Evolutionary conservation across 2,888 invertebrate species (phyloP).

Genomic region (Protophormia terraenovae): DNA sequence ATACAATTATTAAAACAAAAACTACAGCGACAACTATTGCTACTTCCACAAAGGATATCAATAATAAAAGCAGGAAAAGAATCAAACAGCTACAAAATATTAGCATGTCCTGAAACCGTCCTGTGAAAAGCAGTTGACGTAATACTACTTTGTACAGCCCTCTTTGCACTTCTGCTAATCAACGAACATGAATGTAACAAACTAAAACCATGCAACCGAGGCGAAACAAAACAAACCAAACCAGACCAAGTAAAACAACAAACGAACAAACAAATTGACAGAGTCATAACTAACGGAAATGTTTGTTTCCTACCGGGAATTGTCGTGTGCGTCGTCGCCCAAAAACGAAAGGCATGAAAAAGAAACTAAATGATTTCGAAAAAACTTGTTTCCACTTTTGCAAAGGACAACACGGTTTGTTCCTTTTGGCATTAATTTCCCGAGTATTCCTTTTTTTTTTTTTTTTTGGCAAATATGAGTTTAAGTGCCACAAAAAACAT

Average conservation of each 20-base stretch:
- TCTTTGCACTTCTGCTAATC: not conserved
- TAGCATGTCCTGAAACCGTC: conserved; percentile 42
- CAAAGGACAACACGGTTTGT: not conserved
- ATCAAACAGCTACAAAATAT: conserved; percentile 27
- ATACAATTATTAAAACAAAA: conserved; percentile 12
- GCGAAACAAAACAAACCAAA: conserved; percentile 6
- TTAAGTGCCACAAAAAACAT: not conserved
- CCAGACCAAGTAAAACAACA: not conserved
- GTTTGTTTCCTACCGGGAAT: conserved; percentile 57
- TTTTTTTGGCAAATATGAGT: not conserved
- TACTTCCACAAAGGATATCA: conserved; percentile 55
- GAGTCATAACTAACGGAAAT: conserved; percentile 50
- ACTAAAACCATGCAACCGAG: conserved; percentile 10
- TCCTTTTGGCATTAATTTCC: not conserved
- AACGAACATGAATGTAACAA: not conserved
- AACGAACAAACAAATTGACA: conserved; percentile 2
- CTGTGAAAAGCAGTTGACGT: conserved; percentile 36
- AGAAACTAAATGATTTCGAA: conserved; percentile 11
- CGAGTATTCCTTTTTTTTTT: no score
- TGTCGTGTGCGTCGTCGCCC: conserved; percentile 38
- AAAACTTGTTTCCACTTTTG: conserved; percentile 27
- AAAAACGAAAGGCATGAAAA: conserved; percentile 16
- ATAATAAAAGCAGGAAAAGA: conserved; percentile 44
- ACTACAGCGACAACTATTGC: not conserved
- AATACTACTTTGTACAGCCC: not conserved